These are phyloP conservation scores for Cataglyphis cursor DNA, from an alignment of 2,888 invertebrate species.

Conservation along the genomic window DNA sequence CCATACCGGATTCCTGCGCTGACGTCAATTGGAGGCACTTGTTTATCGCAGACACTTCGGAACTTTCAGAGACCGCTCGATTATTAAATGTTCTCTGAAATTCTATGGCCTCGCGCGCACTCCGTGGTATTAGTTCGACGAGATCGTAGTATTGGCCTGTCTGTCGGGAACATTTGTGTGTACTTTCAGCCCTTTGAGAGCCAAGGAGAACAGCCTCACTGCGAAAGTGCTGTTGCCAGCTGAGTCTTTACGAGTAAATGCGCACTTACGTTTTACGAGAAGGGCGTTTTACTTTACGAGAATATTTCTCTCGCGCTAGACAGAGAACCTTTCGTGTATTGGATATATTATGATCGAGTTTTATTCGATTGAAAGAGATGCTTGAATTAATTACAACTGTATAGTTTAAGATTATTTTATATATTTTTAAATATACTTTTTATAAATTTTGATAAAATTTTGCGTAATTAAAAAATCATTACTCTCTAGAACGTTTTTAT, in stretches of 20 bases:
- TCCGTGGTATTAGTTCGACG: constrained; percentile 29
- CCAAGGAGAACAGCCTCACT: neutral
- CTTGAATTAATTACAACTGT: neutral
- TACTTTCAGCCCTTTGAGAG: constrained; percentile 33
- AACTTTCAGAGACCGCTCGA: constrained; percentile 32
- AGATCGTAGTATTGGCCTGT: constrained; percentile 11
- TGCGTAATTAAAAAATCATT: neutral
- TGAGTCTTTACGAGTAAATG: constrained; percentile 44
- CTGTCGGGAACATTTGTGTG: constrained; percentile 11
- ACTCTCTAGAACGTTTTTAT: neutral
- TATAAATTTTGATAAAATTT: constrained; percentile 52
- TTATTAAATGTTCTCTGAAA: constrained; percentile 49
- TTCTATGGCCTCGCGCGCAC: constrained; percentile 17
- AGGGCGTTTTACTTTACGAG: constrained; percentile 16
- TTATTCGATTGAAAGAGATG: neutral
- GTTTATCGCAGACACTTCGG: constrained; percentile 41
- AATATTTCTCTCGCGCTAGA: constrained; percentile 23
- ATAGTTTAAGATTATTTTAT: constrained; percentile 43
- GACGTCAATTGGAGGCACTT: constrained; percentile 36
- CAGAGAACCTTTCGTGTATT: constrained; percentile 13
- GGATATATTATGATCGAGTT: neutral
- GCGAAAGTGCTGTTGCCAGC: constrained; percentile 17
- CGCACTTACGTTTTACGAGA: constrained; percentile 35
- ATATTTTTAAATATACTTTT: neutral
- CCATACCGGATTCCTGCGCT: constrained; percentile 1